A percentile compares a stretch with the other conserved stretches of the same genome.
These are phyloP conservation scores for Babylonia areolata DNA, from an alignment of 1,140 invertebrate genomes.

Conservation along the genomic window DNA sequence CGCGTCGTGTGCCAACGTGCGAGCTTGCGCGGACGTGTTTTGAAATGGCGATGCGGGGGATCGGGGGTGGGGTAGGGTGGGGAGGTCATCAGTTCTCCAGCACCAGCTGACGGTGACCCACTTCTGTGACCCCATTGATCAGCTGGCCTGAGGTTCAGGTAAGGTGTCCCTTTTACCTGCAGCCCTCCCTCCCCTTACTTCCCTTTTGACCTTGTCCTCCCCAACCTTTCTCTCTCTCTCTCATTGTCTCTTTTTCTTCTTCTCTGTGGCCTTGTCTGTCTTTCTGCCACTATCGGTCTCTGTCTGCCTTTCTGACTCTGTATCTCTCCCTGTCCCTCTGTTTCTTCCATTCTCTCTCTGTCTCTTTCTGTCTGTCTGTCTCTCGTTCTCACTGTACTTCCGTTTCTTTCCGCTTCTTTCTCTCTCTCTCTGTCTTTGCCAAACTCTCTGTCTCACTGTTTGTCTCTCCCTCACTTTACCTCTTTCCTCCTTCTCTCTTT, in stretches of 20 bases:
- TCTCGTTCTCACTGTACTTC: neutral
- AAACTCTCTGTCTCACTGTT: slow-evolving; percentile 21
- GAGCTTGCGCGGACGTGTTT: no score
- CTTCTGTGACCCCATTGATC: no score
- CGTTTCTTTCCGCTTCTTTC: neutral
- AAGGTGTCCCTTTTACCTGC: no score
- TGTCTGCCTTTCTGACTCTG: neutral
- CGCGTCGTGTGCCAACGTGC: no score
- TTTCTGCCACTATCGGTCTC: neutral
- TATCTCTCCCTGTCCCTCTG: neutral
- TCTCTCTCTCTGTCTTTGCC: slow-evolving; percentile 1
- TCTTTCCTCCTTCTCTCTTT: no score
- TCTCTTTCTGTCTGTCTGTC: neutral
- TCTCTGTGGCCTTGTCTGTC: slow-evolving; percentile 20
- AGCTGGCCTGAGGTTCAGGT: no score
- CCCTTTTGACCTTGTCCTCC: neutral
- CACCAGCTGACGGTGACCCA: no score
- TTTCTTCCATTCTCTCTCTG: neutral
- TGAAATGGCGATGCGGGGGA: no score
- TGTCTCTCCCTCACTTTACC: slow-evolving; percentile 10
- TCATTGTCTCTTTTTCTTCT: slow-evolving; percentile 8
- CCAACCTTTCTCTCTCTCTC: slow-evolving; percentile 22
- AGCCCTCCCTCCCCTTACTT: neutral
- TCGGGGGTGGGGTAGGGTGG: no score
- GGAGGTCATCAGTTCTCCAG: no score